Conservation (phyloP, 2,797 vertebrate genomes). For the Salarias fasciatus region DNA sequence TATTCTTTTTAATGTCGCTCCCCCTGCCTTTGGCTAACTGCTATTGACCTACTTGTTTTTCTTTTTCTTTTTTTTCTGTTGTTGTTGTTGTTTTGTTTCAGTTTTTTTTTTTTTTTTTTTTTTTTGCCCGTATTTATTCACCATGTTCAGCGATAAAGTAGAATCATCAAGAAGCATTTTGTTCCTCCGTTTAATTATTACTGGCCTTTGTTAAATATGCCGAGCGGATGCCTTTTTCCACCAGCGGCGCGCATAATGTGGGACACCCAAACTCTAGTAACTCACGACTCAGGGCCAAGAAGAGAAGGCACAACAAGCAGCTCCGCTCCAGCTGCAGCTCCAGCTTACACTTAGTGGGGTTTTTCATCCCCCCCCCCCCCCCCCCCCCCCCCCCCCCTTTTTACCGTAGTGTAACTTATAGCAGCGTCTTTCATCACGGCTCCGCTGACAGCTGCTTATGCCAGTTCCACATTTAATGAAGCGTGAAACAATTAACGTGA, state of each 20-base stretch:
- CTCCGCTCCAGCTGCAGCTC: constrained; percentile 27
- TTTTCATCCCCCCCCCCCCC: constrained; percentile 7
- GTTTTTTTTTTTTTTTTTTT: constrained; percentile 81
- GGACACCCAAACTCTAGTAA: constrained; percentile 60
- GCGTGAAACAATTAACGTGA: constrained; percentile 61
- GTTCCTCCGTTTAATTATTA: constrained; percentile 71
- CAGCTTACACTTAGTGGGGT: constrained; percentile 19
- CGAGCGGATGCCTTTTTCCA: constrained; percentile 41
- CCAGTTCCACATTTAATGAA: constrained; percentile 66
- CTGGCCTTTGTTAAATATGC: constrained; percentile 51
- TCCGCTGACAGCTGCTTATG: constrained; percentile 52
- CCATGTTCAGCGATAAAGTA: constrained; percentile 69
- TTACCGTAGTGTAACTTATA: constrained; percentile 34
- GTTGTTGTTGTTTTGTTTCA: constrained; percentile 79
- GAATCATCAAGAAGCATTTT: constrained; percentile 76
- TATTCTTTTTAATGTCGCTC: constrained; percentile 83
- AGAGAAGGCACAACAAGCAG: constrained; percentile 41
- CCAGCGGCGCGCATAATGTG: constrained; percentile 38
- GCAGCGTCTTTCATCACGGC: constrained; percentile 60
- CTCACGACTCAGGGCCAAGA: constrained; percentile 59
- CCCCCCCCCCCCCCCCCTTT: no score
- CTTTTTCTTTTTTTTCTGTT: constrained; percentile 79
- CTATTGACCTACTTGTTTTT: constrained; percentile 82
- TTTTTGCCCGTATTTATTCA: constrained; percentile 67
- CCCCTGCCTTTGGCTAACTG: constrained; percentile 78